Evolutionary conservation across 1,140 invertebrate species (phyloP).

Genomic region (Solen grandis): DNA sequence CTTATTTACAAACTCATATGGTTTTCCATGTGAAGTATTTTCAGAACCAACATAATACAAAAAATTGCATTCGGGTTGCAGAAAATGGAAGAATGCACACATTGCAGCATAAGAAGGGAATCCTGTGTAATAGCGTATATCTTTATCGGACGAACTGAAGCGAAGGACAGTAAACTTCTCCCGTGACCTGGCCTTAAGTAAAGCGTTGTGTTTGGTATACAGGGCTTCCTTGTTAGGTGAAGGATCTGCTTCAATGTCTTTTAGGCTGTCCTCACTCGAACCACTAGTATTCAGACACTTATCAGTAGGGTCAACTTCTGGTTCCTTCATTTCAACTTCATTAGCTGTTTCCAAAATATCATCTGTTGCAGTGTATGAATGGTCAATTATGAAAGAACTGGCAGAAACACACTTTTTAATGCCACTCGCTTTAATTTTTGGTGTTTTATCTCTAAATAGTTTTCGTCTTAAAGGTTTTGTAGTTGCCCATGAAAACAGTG

Average conservation of each 20-base stretch:
- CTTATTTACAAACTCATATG: background rate
- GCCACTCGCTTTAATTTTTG: too few relatives aligned
- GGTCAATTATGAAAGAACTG: background rate
- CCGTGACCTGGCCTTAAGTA: background rate
- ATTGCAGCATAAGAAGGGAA: background rate
- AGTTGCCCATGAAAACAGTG: background rate
- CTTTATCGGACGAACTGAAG: background rate
- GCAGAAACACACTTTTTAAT: background rate
- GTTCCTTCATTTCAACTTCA: background rate
- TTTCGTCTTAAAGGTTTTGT: background rate
- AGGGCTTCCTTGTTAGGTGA: constrained; percentile 13
- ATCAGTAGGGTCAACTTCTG: background rate
- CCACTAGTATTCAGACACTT: background rate
- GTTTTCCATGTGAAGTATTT: constrained; percentile 9
- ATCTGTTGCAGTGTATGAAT: background rate
- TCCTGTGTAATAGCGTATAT: background rate
- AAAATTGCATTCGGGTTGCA: constrained; percentile 27
- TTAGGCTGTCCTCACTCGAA: constrained; percentile 7
- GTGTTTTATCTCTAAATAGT: constrained; percentile 5
- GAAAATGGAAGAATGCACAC: constrained; percentile 9
- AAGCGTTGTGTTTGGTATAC: background rate
- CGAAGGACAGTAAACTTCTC: too few relatives aligned
- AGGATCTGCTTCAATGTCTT: constrained; percentile 10
- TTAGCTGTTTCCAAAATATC: background rate
- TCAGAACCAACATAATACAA: constrained; percentile 21